Percentiles rank a stretch among this genome's conserved stretches.
phyloP scores from a whole-genome alignment of 2,113 vertebrate genomes.

The Cinclus mexicanus region DNA sequence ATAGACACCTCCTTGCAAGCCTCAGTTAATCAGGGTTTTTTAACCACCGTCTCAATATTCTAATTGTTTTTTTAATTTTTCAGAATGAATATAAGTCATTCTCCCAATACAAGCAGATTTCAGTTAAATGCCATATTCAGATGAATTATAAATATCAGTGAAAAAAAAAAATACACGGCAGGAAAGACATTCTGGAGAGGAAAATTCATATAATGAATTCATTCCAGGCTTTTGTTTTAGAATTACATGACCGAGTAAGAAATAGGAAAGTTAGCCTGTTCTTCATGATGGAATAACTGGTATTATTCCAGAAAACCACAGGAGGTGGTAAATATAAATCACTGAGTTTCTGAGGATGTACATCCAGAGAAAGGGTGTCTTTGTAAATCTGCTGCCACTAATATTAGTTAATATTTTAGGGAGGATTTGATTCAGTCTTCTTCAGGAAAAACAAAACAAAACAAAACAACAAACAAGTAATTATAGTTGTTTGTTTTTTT shows the following conservation, averaged over 20 bases:
- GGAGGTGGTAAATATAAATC: neutral
- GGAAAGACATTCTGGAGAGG: neutral
- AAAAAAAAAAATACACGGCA: neutral
- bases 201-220: constrained; percentile 28
- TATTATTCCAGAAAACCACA: neutral
- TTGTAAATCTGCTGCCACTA: neutral
- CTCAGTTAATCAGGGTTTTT: neutral
- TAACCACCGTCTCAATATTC: neutral
- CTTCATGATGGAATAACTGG: neutral
- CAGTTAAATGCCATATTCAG: constrained; percentile 38
- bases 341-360: neutral
- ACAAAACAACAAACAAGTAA: neutral
- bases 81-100: neutral
- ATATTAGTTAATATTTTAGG: neutral
- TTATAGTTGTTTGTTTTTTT: too few species aligned
- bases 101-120: neutral
- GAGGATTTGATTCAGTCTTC: neutral
- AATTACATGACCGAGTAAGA: neutral
- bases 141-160: constrained; percentile 29
- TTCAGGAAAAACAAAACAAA: neutral
- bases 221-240: neutral
- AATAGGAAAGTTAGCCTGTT: neutral
- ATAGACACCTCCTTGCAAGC: neutral
- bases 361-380: neutral
- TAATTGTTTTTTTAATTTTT: neutral